A percentile compares a stretch with the other conserved stretches of the same genome.
These are phyloP conservation scores for Cephus runcator DNA, from an alignment of 2,888 invertebrate genomes.

Conservation along the genomic window DNA sequence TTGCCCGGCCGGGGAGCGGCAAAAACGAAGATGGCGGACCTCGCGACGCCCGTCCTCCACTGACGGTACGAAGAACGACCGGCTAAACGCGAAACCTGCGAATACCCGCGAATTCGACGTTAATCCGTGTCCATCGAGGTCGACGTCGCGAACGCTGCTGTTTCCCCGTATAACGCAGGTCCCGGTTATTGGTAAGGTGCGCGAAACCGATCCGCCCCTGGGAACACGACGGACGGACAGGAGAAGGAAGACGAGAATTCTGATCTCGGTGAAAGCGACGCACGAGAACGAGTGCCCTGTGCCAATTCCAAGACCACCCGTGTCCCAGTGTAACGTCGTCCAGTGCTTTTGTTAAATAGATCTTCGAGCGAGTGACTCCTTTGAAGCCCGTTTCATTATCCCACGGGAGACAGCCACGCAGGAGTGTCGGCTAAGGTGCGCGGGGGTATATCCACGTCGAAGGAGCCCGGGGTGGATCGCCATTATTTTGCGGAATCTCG, in stretches of 20 bases:
- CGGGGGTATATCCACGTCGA: neutral
- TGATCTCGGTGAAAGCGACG: neutral
- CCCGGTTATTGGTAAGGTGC: neutral
- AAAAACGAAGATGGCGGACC: constrained; percentile 58
- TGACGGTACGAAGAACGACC: constrained; percentile 32
- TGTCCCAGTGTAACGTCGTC: neutral
- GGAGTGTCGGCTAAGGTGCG: neutral
- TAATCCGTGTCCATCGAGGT: constrained; percentile 9
- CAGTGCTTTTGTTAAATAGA: neutral
- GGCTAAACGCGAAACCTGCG: constrained; percentile 23
- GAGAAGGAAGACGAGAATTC: neutral
- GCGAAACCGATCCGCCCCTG: neutral
- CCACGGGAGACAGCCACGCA: neutral
- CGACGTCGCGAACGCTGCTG: neutral
- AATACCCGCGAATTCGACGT: constrained; percentile 9
- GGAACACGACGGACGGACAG: neutral
- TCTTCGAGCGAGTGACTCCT: neutral
- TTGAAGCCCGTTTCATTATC: neutral
- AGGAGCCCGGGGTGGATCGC: neutral
- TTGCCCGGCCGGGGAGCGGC: constrained; percentile 54
- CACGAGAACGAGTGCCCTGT: neutral
- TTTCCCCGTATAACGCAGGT: neutral
- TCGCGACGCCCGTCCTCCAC: constrained; percentile 44
- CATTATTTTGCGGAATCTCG: neutral
- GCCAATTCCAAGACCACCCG: neutral